phyloP scores from a whole-genome alignment of 2,797 vertebrate genomes.

The Austrolebias charrua region DNA sequence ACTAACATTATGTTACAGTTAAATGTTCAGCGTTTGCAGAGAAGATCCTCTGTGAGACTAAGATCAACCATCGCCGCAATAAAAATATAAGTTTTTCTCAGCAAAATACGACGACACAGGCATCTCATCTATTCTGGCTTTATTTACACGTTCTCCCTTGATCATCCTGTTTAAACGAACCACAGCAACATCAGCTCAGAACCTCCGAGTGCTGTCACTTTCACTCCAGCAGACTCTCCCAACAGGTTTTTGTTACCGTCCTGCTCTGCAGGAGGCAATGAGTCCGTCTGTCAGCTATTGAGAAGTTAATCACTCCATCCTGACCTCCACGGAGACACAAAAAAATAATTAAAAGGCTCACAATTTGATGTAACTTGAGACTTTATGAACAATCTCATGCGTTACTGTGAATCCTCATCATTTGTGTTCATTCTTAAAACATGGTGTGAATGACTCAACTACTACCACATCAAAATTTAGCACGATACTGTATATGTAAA shows the following conservation, averaged over 20 bases:
- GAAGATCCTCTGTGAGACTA: background rate
- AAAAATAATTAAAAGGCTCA: too few relatives aligned
- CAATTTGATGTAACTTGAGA: too few relatives aligned
- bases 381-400: too few relatives aligned
- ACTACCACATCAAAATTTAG: too few relatives aligned
- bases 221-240: constrained; percentile 3
- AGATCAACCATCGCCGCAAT: background rate
- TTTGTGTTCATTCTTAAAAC: too few relatives aligned
- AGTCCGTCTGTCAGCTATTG: constrained; percentile 50
- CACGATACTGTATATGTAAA: too few relatives aligned
- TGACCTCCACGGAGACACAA: constrained; percentile 56
- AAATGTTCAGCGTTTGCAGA: background rate
- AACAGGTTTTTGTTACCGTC: constrained; percentile 15
- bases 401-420: too few relatives aligned
- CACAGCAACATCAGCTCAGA: background rate
- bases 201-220: constrained; percentile 1
- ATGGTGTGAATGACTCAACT: too few relatives aligned
- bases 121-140: constrained; percentile 5
- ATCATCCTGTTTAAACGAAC: constrained; percentile 12
- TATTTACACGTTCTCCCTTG: constrained; percentile 9
- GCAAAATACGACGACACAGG: background rate
- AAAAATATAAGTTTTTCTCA: constrained; percentile 10
- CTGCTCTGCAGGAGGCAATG: constrained; percentile 32
- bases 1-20: background rate
- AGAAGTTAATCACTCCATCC: constrained; percentile 58